Percentiles rank a stretch among this genome's conserved stretches.
Conservation (phyloP, 2,797 vertebrate genomes). For the Kryptolebias ocellatus region DNA sequence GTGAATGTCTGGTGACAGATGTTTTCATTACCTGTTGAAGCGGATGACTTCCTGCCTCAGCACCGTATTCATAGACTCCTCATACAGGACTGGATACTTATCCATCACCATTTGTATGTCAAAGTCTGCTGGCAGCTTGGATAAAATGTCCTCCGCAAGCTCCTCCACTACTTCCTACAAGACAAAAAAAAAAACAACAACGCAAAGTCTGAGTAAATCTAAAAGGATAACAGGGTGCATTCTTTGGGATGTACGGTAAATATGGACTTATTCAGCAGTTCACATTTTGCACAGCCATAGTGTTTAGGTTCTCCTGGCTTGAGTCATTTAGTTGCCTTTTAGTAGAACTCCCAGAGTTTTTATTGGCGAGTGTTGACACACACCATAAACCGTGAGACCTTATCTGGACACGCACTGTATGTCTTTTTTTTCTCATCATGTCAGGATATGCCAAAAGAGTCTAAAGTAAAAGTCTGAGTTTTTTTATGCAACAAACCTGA, state of each 20-base stretch:
- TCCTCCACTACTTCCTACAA: conserved; percentile 89
- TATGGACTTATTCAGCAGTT: too few species aligned
- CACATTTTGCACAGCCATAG: too few species aligned
- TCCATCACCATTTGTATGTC: conserved; percentile 83
- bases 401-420: background rate
- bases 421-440: background rate
- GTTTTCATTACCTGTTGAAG: conserved; percentile 89
- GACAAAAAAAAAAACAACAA: conserved; percentile 1
- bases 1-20: background rate
- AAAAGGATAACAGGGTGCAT: too few species aligned
- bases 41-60: conserved; percentile 91
- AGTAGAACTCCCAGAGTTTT: background rate
- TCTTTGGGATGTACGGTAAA: too few species aligned
- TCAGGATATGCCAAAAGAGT: background rate
- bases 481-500: conserved; percentile 81
- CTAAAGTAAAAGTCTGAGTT: background rate
- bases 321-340: background rate
- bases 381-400: background rate
- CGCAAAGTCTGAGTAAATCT: background rate
- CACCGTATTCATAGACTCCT: conserved; percentile 96
- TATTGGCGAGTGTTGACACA: background rate
- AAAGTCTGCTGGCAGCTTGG: conserved; percentile 88
- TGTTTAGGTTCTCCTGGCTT: background rate
- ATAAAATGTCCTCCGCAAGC: conserved; percentile 88
- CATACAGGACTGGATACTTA: conserved; percentile 88